Percentiles rank a stretch among this genome's conserved stretches.
Evolutionary conservation across 2,797 vertebrate species (phyloP).

Genomic region (Pangasius krempfi): DNA sequence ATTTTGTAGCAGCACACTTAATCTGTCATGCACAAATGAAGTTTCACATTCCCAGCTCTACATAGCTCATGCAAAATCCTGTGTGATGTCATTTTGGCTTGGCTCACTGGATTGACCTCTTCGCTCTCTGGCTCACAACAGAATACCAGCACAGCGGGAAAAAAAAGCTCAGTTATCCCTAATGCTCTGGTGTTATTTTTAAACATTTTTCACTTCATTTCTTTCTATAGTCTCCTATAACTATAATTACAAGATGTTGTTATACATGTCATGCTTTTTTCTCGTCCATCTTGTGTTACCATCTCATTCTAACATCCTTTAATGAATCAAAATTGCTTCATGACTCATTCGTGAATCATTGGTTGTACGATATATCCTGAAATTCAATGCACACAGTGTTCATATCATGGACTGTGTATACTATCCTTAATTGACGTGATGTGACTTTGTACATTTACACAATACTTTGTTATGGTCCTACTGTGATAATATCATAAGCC

Average conservation of each 20-base stretch:
- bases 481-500: too few relatives aligned
- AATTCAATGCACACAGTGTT: not conserved
- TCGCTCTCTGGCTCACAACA: not conserved
- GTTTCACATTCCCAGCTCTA: constrained; percentile 22
- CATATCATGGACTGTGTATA: not conserved
- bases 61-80: constrained; percentile 11
- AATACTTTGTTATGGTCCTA: too few relatives aligned
- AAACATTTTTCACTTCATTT: not conserved
- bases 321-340: not conserved
- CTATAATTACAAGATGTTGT: not conserved
- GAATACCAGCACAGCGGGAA: not conserved
- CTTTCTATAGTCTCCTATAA: not conserved
- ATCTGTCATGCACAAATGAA: constrained; percentile 32
- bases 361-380: not conserved
- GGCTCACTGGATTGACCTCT: not conserved
- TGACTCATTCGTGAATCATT: not conserved
- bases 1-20: constrained; percentile 36
- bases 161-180: not conserved
- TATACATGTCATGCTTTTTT: not conserved
- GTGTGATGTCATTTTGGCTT: constrained; percentile 26
- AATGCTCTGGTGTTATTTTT: not conserved
- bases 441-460: not conserved
- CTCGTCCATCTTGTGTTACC: not conserved
- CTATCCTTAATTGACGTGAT: not conserved
- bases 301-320: not conserved